Evolutionary conservation across 2,113 vertebrate genomes (phyloP).

Genomic region (Microcebus lehilahytsara): DNA sequence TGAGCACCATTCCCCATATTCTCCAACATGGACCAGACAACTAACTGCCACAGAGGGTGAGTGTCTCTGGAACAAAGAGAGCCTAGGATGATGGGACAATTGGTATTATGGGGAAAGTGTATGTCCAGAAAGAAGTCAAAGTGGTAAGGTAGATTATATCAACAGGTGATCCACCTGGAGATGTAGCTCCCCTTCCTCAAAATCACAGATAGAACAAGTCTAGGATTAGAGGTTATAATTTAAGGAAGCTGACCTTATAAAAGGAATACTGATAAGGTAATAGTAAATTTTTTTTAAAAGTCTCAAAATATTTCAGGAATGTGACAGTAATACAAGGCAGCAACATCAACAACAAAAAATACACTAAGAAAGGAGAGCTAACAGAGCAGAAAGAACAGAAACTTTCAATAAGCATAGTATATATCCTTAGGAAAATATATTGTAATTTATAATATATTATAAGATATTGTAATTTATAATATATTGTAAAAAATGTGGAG

Average conservation of each 20-base stretch:
- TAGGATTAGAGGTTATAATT: neutral
- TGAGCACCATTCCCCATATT: neutral
- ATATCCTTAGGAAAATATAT: conserved; percentile 20
- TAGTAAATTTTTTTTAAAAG: neutral
- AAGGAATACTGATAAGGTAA: neutral
- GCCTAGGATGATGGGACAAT: too few species aligned
- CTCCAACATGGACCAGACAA: neutral
- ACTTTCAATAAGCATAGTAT: conserved; percentile 10
- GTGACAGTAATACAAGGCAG: neutral
- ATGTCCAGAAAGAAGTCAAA: neutral
- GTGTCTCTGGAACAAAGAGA: neutral
- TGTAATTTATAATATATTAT: neutral
- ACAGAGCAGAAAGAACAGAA: conserved; percentile 28
- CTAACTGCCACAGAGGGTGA: neutral
- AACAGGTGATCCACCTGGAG: neutral
- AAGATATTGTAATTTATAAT: neutral
- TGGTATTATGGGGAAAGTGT: neutral
- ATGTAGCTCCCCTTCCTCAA: neutral
- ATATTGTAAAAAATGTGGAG: neutral
- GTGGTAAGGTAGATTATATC: neutral
- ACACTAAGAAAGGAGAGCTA: neutral
- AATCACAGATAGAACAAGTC: neutral
- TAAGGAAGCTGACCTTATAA: neutral
- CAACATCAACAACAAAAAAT: neutral
- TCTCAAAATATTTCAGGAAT: neutral